Evolutionary conservation across 2,888 invertebrate species (phyloP).

Genomic region (Girardia tigrina): DNA sequence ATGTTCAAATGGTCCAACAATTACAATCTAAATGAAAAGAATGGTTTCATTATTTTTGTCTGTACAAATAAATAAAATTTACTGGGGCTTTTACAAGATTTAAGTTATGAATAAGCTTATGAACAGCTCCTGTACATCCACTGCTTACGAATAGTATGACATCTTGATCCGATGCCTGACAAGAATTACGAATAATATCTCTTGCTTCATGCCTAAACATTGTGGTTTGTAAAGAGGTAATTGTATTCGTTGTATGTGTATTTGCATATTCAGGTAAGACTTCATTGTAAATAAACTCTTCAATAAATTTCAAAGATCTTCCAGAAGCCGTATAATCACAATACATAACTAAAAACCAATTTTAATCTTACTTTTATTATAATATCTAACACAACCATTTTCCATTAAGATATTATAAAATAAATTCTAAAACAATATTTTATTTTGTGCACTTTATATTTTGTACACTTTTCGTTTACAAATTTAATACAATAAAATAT

Average conservation of each 20-base stretch:
- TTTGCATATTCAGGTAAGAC: conserved; percentile 66
- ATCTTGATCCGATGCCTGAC: conserved; percentile 68
- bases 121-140: conserved; percentile 64
- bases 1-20: conserved; percentile 67
- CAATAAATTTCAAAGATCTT: conserved; percentile 64
- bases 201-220: conserved; percentile 64
- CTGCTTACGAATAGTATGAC: conserved; percentile 63
- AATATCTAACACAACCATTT: too few species aligned
- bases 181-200: conserved; percentile 64
- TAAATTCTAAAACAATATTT: too few species aligned
- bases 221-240: conserved; percentile 72
- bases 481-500: too few species aligned
- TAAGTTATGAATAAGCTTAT: conserved; percentile 63
- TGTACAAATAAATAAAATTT: not conserved
- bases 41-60: not conserved
- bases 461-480: too few species aligned
- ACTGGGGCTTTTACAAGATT: conserved; percentile 53
- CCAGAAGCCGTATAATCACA: conserved; percentile 77
- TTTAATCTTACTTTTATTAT: too few species aligned
- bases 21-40: conserved; percentile 56
- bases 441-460: too few species aligned
- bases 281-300: conserved; percentile 66
- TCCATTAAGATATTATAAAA: too few species aligned
- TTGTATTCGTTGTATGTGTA: conserved; percentile 65
- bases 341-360: conserved; percentile 58